Conservation (phyloP, 2,888 invertebrate species). For the Tipula lateralis region DNA sequence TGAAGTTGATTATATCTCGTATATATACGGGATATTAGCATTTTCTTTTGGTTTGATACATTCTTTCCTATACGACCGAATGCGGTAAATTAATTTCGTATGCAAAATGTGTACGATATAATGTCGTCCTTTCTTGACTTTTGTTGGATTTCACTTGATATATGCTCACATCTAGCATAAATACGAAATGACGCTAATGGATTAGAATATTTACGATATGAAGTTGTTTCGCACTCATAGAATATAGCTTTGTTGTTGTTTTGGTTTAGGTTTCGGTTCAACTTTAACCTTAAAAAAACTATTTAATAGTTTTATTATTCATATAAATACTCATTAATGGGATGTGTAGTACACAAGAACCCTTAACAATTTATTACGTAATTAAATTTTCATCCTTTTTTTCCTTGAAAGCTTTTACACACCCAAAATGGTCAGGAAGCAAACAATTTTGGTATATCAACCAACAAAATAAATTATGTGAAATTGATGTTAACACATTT, state of each 20-base stretch:
- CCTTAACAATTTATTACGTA: background rate
- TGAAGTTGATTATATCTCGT: background rate
- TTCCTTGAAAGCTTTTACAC: background rate
- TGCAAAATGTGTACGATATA: background rate
- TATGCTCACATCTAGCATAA: background rate
- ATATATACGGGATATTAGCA: background rate
- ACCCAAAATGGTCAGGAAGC: background rate
- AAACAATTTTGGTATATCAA: background rate
- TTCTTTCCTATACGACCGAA: background rate
- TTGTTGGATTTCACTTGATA: background rate
- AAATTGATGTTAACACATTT: background rate
- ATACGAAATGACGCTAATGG: background rate
- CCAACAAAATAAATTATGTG: background rate
- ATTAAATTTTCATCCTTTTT: background rate
- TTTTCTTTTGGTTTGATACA: background rate
- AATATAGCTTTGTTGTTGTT: no score
- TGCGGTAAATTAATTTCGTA: background rate
- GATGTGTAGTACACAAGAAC: background rate
- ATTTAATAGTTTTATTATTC: constrained; percentile 11
- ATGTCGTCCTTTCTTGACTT: background rate
- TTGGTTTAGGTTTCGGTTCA: background rate
- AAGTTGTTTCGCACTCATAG: background rate
- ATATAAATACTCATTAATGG: background rate
- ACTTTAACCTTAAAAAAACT: background rate
- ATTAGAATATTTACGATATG: background rate